Evolutionary conservation across 1,140 invertebrate species (phyloP), one percentile per base, ranked within the genome.

Genomic region (Neelides sp.): DNA sequence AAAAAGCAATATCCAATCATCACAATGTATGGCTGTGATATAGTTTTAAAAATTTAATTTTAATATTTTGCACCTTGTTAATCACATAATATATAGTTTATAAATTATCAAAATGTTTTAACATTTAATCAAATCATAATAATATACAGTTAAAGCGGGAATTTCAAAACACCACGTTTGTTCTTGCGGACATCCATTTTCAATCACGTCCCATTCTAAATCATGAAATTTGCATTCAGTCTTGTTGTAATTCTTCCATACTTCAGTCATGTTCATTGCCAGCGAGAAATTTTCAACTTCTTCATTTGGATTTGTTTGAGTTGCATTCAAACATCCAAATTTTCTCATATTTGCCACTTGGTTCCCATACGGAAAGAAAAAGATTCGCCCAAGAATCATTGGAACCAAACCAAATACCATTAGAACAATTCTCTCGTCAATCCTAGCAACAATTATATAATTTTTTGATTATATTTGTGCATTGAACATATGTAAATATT

Each of bases 351-450:
- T 52, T 20, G 55, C 43, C 7, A 49, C 32, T 46, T 74, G 73
- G 17, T 76, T 70, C 8, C 80, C 81, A 78, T 78, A 85, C 15
- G 85, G 85, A 51, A 90, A 79, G 58, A 78, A 82, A 12, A 80
- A 62, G 27, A 81, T 55, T 42, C 83, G 74, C 3, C 83, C 83
- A 53, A 85, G 54, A 0, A 83, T 70, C 72, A 82, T 86, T 23
- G 84, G 68, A 1, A 85, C 74, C 63, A 90, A 86, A 15, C 86
- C 86, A 58, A 79, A 79, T 75, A 83, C 81, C 34, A 90, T 67
- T 58, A 90, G 73, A 17, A 86, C 71, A 52, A 78, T 77, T 17
- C 78, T 71, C 66, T 86, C 83, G 2, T 75, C 71, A 63, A 85
- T 83, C 58, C 72, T 76, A 61, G n/a, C n/a, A n/a, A 46, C 63